Percentiles rank a stretch among this genome's conserved stretches.
Conservation (phyloP, 1,140 invertebrate genomes). For the Phenacoccus solenopsis region DNA sequence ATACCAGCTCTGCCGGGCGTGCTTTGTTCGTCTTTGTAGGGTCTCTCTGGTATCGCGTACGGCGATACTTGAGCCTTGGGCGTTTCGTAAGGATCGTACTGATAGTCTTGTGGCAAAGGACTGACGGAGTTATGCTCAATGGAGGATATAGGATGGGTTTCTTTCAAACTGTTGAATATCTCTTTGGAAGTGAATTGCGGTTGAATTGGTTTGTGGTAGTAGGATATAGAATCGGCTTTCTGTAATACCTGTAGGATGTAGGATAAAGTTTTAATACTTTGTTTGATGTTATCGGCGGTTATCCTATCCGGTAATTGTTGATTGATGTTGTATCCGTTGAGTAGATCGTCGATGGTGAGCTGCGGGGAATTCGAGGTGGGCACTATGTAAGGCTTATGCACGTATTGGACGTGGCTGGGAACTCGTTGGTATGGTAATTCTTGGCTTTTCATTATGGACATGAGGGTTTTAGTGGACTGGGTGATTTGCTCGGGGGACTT, state of each 20-base stretch:
- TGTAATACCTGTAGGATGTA: slow-evolving; percentile 39
- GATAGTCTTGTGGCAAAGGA: neutral
- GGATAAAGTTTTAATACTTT: slow-evolving; percentile 58
- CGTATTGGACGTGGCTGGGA: neutral
- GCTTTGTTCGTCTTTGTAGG: slow-evolving; percentile 38
- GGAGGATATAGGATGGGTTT: neutral
- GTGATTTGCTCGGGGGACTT: neutral
- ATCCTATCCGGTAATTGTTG: slow-evolving; percentile 59
- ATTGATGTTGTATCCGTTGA: slow-evolving; percentile 52
- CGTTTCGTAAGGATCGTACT: slow-evolving; percentile 19
- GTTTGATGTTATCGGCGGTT: slow-evolving; percentile 58
- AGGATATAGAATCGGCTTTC: slow-evolving; percentile 20
- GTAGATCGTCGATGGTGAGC: neutral
- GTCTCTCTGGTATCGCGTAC: neutral
- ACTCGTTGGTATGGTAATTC: slow-evolving; percentile 8
- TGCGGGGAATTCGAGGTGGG: neutral
- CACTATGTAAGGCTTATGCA: neutral
- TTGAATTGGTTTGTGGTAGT: neutral
- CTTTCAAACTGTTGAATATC: neutral
- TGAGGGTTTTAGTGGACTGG: neutral
- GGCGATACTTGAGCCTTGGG: neutral
- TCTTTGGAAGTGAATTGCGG: neutral
- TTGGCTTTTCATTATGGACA: slow-evolving; percentile 18
- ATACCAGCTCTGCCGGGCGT: slow-evolving; percentile 63
- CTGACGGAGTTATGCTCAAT: slow-evolving; percentile 18